Evolutionary conservation across 2,888 invertebrate genomes (phyloP), one percentile per base, ranked within the genome.

Genomic region (Patella caerulea): DNA sequence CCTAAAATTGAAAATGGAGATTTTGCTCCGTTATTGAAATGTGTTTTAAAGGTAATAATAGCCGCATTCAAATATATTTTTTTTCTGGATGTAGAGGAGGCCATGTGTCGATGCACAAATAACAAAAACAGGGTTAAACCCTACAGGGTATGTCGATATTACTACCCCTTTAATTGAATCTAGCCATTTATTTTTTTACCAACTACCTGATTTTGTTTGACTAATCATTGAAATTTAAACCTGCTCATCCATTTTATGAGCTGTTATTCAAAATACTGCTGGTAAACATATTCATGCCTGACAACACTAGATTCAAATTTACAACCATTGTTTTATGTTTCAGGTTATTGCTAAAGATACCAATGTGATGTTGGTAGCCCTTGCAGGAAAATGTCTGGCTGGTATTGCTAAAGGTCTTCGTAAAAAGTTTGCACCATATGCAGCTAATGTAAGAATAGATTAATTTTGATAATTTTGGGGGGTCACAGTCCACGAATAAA

Each of bases 1-100:
- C 97, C 96, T 0, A 97, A 96, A 91, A 91, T 99, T 72, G 97
- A 97, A 89, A 94, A 94, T 83, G 98, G 98, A 0, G 98, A 99
- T 89, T 99, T 97, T 92, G 96, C 96, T 1, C 96, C 97, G 86
- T 90, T 98, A 74, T 95, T 98, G 34, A 94, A 96, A 86, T 95
- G 95, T 15, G 93, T 99, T 78, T 96, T 96, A 90, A 98, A 96
- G 94, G 96, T 96, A 91, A 83, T 84, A 34, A 15, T 9, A 52
- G 7, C 2, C 0, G 15, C n/a, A 78, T 34, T 56, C 59, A 59
- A 14, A 59, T 59, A 59, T 59, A 59, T 24, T 78, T 24, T 24
- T n/a, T 77, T 79, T 34, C 34, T n/a, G 12, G 72, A 19, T 11
- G 14, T 14, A 75, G 14, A 59, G 9, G 56, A 12, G 29, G 17